phyloP scores from a whole-genome alignment of 1,140 invertebrate genomes.

The Linepithema humile region DNA sequence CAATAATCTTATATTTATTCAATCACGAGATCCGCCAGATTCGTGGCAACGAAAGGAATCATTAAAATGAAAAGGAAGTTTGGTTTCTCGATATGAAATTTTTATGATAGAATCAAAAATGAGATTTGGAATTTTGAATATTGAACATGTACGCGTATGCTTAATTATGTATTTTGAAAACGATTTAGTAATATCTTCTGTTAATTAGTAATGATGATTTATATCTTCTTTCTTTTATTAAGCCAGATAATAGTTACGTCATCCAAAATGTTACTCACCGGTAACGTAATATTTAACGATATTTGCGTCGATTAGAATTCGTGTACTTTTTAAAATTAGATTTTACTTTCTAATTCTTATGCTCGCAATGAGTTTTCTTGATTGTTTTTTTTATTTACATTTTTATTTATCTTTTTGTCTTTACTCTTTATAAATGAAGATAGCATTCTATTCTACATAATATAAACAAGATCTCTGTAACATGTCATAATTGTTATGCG shows the following conservation, averaged over 20 bases:
- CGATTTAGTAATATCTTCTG: background rate
- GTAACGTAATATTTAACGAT: background rate
- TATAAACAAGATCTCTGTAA: background rate
- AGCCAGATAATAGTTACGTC: background rate
- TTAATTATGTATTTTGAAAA: background rate
- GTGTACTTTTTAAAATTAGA: background rate
- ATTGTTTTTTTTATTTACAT: background rate
- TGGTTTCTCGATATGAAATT: slow-evolving; percentile 9
- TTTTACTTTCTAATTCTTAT: background rate
- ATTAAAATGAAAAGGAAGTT: background rate
- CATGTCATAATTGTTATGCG: background rate
- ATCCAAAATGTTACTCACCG: background rate
- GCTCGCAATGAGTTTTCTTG: background rate
- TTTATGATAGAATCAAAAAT: slow-evolving; percentile 37
- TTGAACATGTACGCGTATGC: background rate
- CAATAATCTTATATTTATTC: slow-evolving; percentile 29
- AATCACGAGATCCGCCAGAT: background rate
- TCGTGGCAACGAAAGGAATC: background rate
- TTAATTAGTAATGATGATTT: background rate
- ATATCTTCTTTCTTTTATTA: background rate
- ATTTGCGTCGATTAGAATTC: background rate
- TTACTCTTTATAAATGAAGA: background rate
- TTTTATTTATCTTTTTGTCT: background rate
- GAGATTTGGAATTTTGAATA: background rate
- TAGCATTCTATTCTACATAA: background rate